Evolutionary conservation across 2,113 vertebrate genomes (phyloP), one percentile per base, ranked within the genome.

Genomic region (Gymnogyps californianus): DNA sequence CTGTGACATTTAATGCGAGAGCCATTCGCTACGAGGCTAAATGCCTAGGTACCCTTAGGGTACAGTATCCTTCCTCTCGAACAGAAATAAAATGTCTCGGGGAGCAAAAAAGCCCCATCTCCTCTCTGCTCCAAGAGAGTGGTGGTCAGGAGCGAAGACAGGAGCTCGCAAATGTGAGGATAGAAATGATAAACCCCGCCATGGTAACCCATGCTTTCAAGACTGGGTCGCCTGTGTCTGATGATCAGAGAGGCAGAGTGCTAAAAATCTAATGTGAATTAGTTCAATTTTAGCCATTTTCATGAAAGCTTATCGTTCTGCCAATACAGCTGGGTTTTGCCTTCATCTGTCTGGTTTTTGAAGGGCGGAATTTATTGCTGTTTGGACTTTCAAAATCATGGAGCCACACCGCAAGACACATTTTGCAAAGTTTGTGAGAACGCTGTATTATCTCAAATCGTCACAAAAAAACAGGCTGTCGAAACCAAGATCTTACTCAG

Each of bases 321-420:
- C 22, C 28, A 40, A 2, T 15, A 22, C 24, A 38, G 11, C 32
- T 26, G 16, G 25, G 13, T 8, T 65, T 78, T 79, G 62, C 36
- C 24, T 76, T 59, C 13, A 19, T n/a, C 36, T 47, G 34, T 15
- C 13, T 52, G 25, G 5, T 38, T 64, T 58, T 52, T 81, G 34
- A 40, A 46, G 25, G 3, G 20, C 10, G 7, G 5, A 38, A 67
- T 34, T 17, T 42, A 9, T 12, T 34, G n/a, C 49, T 65, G 14
- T 26, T 44, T 0, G 0, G 34, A 31, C 9, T 72, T 42, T 0
- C 1, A 16, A 4, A 54, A 21, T 32, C 21, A 32, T 2, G 2
- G 34, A 64, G 34, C 44, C 29, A 15, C 29, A 20, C 13, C 36
- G 17, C 42, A 26, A 18, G 71, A 34, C 28, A 15, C 8, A 1